Percentiles rank a stretch among this genome's conserved stretches.
Evolutionary conservation across 1,140 invertebrate genomes (phyloP).

Genomic region (Periplaneta americana): DNA sequence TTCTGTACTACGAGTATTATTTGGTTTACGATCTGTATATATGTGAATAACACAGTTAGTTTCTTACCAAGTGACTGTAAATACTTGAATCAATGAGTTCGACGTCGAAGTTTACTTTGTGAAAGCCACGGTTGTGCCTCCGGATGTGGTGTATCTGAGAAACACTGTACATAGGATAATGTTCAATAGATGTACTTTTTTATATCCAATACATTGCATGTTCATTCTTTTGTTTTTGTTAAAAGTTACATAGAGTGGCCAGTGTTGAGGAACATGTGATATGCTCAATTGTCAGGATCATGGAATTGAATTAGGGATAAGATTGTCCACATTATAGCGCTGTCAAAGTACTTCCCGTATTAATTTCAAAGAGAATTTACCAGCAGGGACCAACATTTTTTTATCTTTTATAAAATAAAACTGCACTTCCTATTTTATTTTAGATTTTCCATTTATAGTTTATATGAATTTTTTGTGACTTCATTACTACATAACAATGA

Average conservation of each 20-base stretch:
- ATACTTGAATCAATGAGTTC: background rate
- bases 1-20: too few relatives aligned
- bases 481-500: too few relatives aligned
- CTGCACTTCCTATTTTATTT: too few relatives aligned
- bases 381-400: background rate
- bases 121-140: too few relatives aligned
- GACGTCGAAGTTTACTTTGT: background rate
- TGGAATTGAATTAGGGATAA: background rate
- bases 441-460: too few relatives aligned
- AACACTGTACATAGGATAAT: background rate
- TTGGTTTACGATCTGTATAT: background rate
- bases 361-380: too few relatives aligned
- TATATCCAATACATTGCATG: background rate
- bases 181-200: background rate
- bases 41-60: background rate
- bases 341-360: too few relatives aligned
- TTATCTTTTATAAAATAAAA: background rate
- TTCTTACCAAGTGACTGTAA: background rate
- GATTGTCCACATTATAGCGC: too few relatives aligned
- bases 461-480: too few relatives aligned
- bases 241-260: background rate
- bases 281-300: background rate
- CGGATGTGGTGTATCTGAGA: background rate
- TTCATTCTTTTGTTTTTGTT: background rate
- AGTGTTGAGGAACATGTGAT: background rate